Conservation (phyloP, 2,113 vertebrate genomes). For the Pipra filicauda region DNA sequence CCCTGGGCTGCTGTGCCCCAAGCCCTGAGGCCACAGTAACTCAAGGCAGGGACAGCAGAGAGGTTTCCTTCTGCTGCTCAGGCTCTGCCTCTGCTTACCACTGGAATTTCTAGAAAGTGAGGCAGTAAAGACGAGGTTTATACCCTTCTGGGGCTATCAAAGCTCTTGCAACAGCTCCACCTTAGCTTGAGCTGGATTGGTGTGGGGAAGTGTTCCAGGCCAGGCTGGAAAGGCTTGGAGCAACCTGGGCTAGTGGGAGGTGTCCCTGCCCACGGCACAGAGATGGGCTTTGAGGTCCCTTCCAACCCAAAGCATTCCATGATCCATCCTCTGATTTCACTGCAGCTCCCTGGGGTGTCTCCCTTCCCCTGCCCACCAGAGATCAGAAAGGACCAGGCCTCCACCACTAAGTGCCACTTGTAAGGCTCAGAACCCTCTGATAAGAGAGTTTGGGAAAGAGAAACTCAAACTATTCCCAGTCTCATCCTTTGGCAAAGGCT, state of each 20-base stretch:
- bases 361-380: fast-evolving
- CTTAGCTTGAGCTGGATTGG: fast-evolving
- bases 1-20: fast-evolving
- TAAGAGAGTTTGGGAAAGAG: fast-evolving
- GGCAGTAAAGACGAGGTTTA: neutral
- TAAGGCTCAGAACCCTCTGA: neutral
- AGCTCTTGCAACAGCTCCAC: neutral
- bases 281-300: neutral
- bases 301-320: neutral
- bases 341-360: neutral
- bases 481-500: neutral
- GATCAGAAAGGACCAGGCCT: neutral
- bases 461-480: neutral
- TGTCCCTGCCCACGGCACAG: neutral
- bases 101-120: neutral
- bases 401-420: neutral
- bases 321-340: fast-evolving
- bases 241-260: neutral
- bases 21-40: fast-evolving
- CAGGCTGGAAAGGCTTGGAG: neutral
- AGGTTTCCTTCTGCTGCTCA: neutral
- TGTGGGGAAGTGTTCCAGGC: neutral
- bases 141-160: fast-evolving
- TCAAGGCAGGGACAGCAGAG: neutral
- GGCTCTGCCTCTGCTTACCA: fast-evolving